These are phyloP conservation scores for Meteorus colon DNA, from an alignment of 2,888 invertebrate species.

Conservation along the genomic window DNA sequence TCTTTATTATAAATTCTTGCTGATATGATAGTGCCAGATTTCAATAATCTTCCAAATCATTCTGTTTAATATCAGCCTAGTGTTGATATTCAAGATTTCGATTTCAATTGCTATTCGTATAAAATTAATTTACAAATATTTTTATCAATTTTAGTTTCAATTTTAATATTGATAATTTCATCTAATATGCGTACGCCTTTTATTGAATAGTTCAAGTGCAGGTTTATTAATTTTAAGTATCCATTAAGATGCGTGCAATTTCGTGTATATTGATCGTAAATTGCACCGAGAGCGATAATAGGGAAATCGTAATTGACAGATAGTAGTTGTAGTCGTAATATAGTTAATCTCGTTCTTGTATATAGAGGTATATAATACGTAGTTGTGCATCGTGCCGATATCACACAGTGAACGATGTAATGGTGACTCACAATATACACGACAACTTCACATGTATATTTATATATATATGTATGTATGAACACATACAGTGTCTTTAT, in stretches of 20 bases:
- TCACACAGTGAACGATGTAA: conserved; percentile 31
- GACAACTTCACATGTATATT: conserved; percentile 5
- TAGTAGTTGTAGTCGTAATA: conserved; percentile 43
- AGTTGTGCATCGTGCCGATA: conserved; percentile 37
- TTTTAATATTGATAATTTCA: too few species aligned
- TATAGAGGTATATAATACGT: conserved; percentile 44
- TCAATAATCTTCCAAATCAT: too few species aligned
- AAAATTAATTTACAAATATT: too few species aligned
- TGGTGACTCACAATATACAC: conserved; percentile 14
- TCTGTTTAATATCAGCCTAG: too few species aligned
- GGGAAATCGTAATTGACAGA: conserved; percentile 53
- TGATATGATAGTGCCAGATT: too few species aligned
- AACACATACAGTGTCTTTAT: conserved; percentile 17
- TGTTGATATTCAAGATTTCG: too few species aligned
- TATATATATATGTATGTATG: not conserved
- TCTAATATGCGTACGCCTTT: not conserved
- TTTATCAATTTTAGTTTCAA: too few species aligned
- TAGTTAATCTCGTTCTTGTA: conserved; percentile 39
- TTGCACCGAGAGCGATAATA: conserved; percentile 49
- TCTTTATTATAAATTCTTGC: too few species aligned
- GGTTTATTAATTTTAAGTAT: conserved; percentile 30
- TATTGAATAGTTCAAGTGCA: conserved; percentile 23
- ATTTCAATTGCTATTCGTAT: too few species aligned
- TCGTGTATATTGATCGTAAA: conserved; percentile 49
- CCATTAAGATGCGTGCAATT: conserved; percentile 8